A percentile compares a stretch with the other conserved stretches of the same genome.
Evolutionary conservation across 2,888 invertebrate species (phyloP).

Genomic region (Caenorhabditis imperialis): DNA sequence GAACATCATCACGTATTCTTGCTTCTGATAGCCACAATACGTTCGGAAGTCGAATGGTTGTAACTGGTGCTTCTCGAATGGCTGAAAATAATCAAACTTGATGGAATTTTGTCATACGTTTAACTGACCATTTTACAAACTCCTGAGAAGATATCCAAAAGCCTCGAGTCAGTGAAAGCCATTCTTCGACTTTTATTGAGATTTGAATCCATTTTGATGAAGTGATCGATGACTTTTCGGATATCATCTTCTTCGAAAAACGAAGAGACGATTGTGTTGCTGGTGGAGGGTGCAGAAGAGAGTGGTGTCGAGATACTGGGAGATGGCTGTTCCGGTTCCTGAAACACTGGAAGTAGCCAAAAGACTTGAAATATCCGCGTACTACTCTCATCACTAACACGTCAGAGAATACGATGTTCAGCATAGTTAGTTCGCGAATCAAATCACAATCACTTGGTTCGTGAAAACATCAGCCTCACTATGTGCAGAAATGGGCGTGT

Average conservation of each 20-base stretch:
- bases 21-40: constrained; percentile 47
- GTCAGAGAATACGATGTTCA: constrained; percentile 14
- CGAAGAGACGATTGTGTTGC: constrained; percentile 5
- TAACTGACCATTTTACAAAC: constrained; percentile 44
- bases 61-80: constrained; percentile 45
- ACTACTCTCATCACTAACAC: neutral
- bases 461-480: no score
- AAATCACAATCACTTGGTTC: no score
- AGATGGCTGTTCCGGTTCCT: no score
- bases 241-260: constrained; percentile 18
- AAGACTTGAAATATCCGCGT: no score
- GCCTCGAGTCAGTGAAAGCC: constrained; percentile 38
- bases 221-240: constrained; percentile 31
- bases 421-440: constrained; percentile 1
- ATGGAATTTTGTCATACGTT: neutral
- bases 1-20: constrained; percentile 56
- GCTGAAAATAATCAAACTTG: constrained; percentile 17
- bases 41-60: constrained; percentile 50
- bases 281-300: constrained; percentile 11
- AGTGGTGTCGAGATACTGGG: neutral
- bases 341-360: no score
- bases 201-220: constrained; percentile 52
- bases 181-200: constrained; percentile 48
- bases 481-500: neutral
- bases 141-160: constrained; percentile 42